Percentiles rank a stretch among this genome's conserved stretches.
These are phyloP conservation scores for Heliocidaris tuberculata DNA, from an alignment of 35 echinoderm and acorn worm genomes.

Conservation along the genomic window DNA sequence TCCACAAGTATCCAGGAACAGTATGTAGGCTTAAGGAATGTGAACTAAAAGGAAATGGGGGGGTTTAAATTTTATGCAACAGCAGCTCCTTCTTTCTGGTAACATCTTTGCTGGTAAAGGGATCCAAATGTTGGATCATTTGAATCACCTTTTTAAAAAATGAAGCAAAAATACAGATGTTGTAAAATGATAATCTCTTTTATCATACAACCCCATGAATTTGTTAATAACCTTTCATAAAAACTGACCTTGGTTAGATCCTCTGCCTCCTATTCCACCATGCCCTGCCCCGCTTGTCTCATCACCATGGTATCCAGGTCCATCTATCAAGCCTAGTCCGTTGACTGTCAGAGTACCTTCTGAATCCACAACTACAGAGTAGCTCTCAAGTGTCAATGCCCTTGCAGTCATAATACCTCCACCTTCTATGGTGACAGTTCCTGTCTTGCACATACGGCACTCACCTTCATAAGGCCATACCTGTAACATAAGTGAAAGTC, in stretches of 20 bases:
- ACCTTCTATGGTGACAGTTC: conserved; percentile 77
- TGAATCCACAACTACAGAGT: conserved; percentile 66
- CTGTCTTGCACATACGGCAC: conserved; percentile 64
- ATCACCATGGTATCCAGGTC: conserved; percentile 58
- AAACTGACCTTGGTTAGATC: conserved; percentile 26
- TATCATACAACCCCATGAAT: too few species aligned
- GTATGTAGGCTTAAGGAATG: too few species aligned
- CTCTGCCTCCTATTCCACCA: conserved; percentile 78
- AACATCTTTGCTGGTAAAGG: too few species aligned
- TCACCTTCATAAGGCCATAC: conserved; percentile 58
- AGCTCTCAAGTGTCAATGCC: conserved; percentile 55
- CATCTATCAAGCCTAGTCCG: conserved; percentile 56
- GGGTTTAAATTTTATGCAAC: too few species aligned
- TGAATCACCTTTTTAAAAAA: too few species aligned
- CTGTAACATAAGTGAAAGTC: neutral
- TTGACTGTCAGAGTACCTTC: conserved; percentile 62
- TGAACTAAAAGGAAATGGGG: too few species aligned
- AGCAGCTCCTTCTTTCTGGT: too few species aligned
- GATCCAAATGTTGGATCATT: too few species aligned
- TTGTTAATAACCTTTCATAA: too few species aligned
- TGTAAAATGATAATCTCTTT: too few species aligned
- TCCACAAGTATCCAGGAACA: too few species aligned
- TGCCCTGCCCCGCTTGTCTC: conserved; percentile 68
- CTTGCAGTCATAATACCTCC: conserved; percentile 65
- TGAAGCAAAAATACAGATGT: too few species aligned